Percentiles rank a stretch among this genome's conserved stretches.
These are phyloP conservation scores for Eupithecia dodoneata DNA, from an alignment of 2,888 invertebrate genomes.

Conservation along the genomic window DNA sequence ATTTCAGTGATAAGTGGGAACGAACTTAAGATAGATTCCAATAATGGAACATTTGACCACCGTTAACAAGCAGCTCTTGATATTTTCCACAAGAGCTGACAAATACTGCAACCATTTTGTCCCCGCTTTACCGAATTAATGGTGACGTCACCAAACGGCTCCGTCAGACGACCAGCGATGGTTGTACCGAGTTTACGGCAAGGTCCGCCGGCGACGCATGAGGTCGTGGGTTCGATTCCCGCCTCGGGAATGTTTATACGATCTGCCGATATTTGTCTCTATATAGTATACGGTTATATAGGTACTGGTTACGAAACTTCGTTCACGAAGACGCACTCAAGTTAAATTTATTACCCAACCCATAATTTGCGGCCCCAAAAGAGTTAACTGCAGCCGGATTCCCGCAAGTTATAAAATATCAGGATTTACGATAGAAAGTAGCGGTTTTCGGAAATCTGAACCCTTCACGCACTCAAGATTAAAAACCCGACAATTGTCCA, in stretches of 20 bases:
- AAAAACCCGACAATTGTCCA: constrained; percentile 48
- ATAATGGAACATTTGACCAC: background rate
- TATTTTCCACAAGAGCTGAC: background rate
- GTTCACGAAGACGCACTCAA: background rate
- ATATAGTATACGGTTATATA: too few species aligned
- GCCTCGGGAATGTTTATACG: too few species aligned
- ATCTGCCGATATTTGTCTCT: too few species aligned
- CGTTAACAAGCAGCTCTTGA: background rate
- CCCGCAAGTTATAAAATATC: constrained; percentile 53
- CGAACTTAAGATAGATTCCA: background rate
- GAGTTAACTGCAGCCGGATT: constrained; percentile 11
- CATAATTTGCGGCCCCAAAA: background rate
- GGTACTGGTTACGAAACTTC: background rate
- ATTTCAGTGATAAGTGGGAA: background rate
- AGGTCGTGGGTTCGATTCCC: too few species aligned
- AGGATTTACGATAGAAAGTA: constrained; percentile 64
- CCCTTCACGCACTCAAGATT: constrained; percentile 46
- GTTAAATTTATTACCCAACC: background rate
- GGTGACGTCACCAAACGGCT: background rate
- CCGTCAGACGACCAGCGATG: too few species aligned
- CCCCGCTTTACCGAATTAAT: background rate
- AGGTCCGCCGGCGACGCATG: too few species aligned
- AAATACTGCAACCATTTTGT: background rate
- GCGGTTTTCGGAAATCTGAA: constrained; percentile 60
- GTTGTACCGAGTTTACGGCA: too few species aligned